Base-by-base conservation (phyloP, 2,113 vertebrate genomes). In the Phylloscopus trochiloides region DNA sequence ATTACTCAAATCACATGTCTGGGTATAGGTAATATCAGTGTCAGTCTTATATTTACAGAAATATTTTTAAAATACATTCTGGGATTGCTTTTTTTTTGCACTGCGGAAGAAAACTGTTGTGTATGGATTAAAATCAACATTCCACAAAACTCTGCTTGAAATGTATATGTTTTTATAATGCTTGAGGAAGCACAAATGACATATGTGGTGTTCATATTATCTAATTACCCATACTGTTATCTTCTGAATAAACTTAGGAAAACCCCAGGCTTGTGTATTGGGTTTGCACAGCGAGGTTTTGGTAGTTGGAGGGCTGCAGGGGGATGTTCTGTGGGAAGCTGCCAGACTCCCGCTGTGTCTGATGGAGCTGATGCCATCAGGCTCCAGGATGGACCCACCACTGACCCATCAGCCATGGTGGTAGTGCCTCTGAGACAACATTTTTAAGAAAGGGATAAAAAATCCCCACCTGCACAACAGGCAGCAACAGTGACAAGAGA, bases 371-470 rank as follows among this genome's bases (percentile, higher is more conserved):
- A 14, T 8, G 14, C n/a, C 14, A 10, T 14, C 0, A 0, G 1
- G 5, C n/a, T 57, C 22, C 7, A 17, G 48, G 26, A 18, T 0
- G 2, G 29, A 45, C 19, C 42, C 0, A 0, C 31, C 4, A 1
- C 16, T 20, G 29, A 38, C n/a, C 75, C 36, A 9, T 12, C n/a
- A 29, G 7, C 0, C 0, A 14, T 1, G 7, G 16, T 11, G 26
- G 19, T 2, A 20, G n/a, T 0, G 1, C 25, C 34, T 59, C 57
- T 45, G 42, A 2, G 26, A 21, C 4, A 63, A 31, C 2, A 3
- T 5, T 34, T 20, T 34, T 55, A 19, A 45, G 9, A 31, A 61
- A 17, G 12, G 14, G 20, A 42, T 31, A 12, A 42, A 48, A 68
- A 71, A 26, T 34, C 0, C 9, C 8, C 45, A 45, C 22, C 19